Base-by-base conservation (phyloP, 2,113 vertebrate genomes). In the Lampris megalopsis region DNA sequence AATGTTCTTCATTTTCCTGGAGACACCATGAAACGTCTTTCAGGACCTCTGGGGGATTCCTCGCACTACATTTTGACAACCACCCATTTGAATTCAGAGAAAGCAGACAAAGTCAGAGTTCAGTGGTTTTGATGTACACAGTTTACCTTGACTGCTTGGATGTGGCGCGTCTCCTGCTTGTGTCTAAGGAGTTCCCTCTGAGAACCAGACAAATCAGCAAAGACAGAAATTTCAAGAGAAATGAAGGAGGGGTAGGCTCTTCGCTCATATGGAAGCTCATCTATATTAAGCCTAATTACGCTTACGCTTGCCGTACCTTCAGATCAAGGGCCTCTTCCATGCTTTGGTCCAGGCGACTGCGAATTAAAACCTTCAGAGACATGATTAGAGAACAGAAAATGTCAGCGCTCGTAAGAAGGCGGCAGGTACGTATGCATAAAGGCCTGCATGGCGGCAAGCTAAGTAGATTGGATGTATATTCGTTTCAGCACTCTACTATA, bases 101-200 rank as follows among this genome's bases (percentile, higher is more conserved):
- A 36, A 52, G 40, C 66, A 45, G 49, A 71, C 47, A 58, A 73
- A 36, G 61, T 64, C 53, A 41, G 41, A 81, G 36, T 59, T 24
- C 71, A 84, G 61, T 50, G 62, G 42, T 49, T 54, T 69, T 37
- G 5, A 45, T 50, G 50, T 5, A n/a, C 7, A 42, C 13, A 36
- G 62, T 92, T 96, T 92, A 99, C 98, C 97, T 98, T 99, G 84
- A 98, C 95, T 65, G 96, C 97, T 88, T 98, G 98, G n/a, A 98
- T 94, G 88, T 96, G 98, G 71, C 97, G 95, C 59, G 94, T 93
- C 85, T 99, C 97, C 82, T 98, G 97, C 88, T 98, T 98, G 93
- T 94, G 96, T 82, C 96, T 96, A 90, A 97, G 82, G 60, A 99
- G 92, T 81, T 99, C 97, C 86, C 97, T 97, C 98, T 99, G 88